Base-by-base conservation (phyloP, 2,113 vertebrate genomes). In the Rhegmatorhina hoffmannsi region DNA sequence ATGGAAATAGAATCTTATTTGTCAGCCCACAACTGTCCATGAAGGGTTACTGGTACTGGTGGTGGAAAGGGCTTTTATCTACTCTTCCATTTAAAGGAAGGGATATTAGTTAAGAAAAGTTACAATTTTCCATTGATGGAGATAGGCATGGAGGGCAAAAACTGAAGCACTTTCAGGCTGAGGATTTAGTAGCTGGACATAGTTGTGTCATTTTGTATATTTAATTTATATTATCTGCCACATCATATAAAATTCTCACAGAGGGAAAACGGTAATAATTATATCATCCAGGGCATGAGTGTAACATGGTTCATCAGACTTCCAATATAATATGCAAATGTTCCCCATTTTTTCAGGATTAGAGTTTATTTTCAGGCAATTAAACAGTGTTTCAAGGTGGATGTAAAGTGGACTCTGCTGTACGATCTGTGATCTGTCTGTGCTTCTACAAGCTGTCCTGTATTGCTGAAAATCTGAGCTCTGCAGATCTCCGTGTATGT, bases 331-430 rank as follows among this genome's bases (percentile, higher is more conserved):
- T 79, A 76, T 94, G 82, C 67, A 92, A 78, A 89, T 77, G 4
- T 83, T 92, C 50, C 34, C 23, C 17, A 9, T 66, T 78, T 92
- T 86, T 92, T 73, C 69, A 81, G 64, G 14, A 43, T 77, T 19
- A 85, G 58, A 58, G 44, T 87, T 91, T 95, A 63, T 90, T 91
- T 53, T 95, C 50, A 62, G 63, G n/a, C 73, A 94, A 58, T 95
- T 73, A 69, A 91, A 79, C 38, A 72, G 46, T 84, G 25, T 73
- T 93, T 89, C 63, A 66, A 88, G 26, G 58, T 7, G 2, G 5
- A 53, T 63, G 44, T 60, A 66, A 92, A 90, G 68, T 91, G 59
- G 55, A 72, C 69, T 88, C 21, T 69, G 40, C 38, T 70, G 12
- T 86, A 49, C 2, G 3, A 50, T 87, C 62, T 82, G 1, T 59